These are phyloP conservation scores for Myotis lucifugus DNA, from an alignment of 2,113 vertebrate genomes.

Conservation along the genomic window DNA sequence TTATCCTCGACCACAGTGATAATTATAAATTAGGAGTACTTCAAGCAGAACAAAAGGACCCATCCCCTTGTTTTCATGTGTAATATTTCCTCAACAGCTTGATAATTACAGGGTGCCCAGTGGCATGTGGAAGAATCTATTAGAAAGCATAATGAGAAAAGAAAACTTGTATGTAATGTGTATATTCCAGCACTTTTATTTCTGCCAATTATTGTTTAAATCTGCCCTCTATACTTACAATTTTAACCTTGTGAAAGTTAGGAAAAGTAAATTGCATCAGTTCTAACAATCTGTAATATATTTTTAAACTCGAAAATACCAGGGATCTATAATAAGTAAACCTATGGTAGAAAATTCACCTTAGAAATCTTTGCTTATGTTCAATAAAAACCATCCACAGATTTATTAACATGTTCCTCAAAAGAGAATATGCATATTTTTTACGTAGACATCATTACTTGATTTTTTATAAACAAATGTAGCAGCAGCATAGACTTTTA, in stretches of 20 bases:
- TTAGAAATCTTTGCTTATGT: not conserved
- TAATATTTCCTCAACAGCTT: slow-evolving; percentile 59
- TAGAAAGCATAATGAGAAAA: slow-evolving; percentile 62
- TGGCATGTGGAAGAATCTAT: slow-evolving; percentile 51
- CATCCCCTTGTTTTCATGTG: slow-evolving; percentile 49
- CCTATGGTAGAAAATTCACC: not conserved
- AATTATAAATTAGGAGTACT: slow-evolving; percentile 65
- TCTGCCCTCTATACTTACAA: not conserved
- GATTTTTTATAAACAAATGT: not conserved
- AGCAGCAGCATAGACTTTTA: not conserved
- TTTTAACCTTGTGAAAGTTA: not conserved
- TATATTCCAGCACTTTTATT: not conserved
- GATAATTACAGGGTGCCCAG: slow-evolving; percentile 36
- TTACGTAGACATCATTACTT: not conserved
- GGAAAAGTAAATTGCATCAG: not conserved
- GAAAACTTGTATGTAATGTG: not conserved
- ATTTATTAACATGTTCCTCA: not conserved
- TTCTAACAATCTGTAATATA: not conserved
- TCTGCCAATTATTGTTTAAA: not conserved
- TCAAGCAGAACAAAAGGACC: slow-evolving; percentile 37
- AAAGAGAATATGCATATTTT: not conserved
- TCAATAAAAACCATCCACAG: not conserved
- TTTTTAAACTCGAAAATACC: not conserved
- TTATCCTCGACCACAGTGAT: not conserved
- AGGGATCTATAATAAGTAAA: not conserved